Percentiles rank a stretch among this genome's conserved stretches.
These are phyloP conservation scores for Scophthalmus maximus DNA, from an alignment of 2,113 vertebrate species.

Conservation along the genomic window DNA sequence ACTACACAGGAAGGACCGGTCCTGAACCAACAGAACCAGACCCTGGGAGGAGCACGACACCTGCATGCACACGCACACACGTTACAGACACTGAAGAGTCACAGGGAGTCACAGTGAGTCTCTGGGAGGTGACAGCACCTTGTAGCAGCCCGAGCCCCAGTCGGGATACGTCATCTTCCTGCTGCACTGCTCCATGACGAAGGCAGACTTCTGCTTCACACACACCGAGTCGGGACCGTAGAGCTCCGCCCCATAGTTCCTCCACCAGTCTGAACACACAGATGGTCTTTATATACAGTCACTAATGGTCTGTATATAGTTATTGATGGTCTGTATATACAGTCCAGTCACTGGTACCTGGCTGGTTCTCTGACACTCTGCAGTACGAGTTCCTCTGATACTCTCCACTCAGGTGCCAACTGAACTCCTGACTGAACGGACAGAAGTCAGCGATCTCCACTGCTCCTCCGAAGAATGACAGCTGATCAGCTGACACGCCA, in stretches of 20 bases:
- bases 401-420: constrained; percentile 95
- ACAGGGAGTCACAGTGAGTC: not conserved
- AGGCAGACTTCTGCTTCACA: constrained; percentile 93
- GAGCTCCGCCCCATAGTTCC: constrained; percentile 95
- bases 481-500: constrained; percentile 84
- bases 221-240: constrained; percentile 94
- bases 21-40: constrained; percentile 89
- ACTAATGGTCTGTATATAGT: too few relatives aligned
- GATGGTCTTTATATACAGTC: too few relatives aligned
- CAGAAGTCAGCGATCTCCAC: constrained; percentile 98
- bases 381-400: constrained; percentile 97
- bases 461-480: constrained; percentile 91
- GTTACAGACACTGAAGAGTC: not conserved
- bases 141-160: constrained; percentile 98
- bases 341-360: too few relatives aligned
- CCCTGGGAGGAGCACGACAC: constrained; percentile 88
- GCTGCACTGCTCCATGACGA: constrained; percentile 94
- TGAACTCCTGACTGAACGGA: constrained; percentile 98
- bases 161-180: constrained; percentile 93
- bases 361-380: constrained; percentile 91
- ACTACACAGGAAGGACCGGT: constrained; percentile 84
- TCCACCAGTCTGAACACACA: constrained; percentile 85
- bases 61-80: constrained; percentile 69
- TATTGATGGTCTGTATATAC: too few relatives aligned
- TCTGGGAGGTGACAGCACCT: too few relatives aligned